Evolutionary conservation across 2,113 vertebrate species (phyloP).

Genomic region (Pteronura brasiliensis): DNA sequence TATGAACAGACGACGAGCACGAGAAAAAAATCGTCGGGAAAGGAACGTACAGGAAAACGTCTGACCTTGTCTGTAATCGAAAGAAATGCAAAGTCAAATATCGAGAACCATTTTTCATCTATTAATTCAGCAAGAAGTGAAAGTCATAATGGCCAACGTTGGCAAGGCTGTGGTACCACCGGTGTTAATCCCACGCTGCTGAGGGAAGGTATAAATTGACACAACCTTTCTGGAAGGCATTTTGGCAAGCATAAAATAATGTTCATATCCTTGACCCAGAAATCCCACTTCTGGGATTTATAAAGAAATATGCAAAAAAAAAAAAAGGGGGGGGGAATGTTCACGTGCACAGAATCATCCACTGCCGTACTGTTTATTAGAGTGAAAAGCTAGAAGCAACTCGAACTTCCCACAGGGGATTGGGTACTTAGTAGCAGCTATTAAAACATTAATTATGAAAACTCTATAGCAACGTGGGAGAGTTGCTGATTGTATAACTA

Average conservation of each 20-base stretch:
- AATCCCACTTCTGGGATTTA: constrained; percentile 57
- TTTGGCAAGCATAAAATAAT: constrained; percentile 36
- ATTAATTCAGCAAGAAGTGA: constrained; percentile 25
- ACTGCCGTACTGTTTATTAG: neutral
- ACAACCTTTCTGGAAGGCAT: constrained; percentile 35
- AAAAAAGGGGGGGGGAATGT: neutral
- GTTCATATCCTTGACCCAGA: constrained; percentile 45
- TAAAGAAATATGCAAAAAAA: constrained; percentile 21
- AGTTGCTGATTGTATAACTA: constrained; percentile 14
- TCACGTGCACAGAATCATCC: neutral
- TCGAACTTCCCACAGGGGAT: neutral
- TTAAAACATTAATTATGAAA: constrained; percentile 56
- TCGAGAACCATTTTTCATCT: neutral
- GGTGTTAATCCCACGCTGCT: neutral
- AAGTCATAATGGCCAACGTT: neutral
- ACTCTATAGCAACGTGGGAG: neutral
- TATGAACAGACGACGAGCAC: neutral
- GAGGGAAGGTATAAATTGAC: neutral
- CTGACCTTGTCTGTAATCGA: neutral
- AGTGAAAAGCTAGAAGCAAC: constrained; percentile 29
- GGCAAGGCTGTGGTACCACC: constrained; percentile 4
- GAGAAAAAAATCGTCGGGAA: neutral
- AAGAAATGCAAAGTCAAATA: constrained; percentile 22
- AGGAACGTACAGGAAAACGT: neutral
- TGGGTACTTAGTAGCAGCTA: constrained; percentile 29